Evolutionary conservation across 2,113 vertebrate genomes (phyloP).

Genomic region (Microcebus murinus): DNA sequence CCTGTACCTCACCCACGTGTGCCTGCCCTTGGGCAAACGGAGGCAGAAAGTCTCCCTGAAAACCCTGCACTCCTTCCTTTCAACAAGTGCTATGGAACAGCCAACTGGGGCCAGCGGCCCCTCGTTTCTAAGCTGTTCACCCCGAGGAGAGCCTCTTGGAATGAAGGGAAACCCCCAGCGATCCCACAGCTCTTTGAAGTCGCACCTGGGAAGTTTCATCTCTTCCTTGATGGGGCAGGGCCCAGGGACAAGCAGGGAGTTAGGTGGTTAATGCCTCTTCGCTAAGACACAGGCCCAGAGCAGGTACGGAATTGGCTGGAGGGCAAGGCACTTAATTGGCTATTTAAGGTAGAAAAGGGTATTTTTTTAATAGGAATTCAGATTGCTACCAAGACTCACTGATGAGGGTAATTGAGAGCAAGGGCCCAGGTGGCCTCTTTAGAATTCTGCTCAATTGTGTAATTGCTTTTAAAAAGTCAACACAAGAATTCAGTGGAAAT

Average conservation of each 20-base stretch:
- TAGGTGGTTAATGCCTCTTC: neutral
- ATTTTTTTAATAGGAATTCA: conserved; percentile 30
- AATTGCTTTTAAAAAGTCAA: conserved; percentile 31
- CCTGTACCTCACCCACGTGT: fast-evolving
- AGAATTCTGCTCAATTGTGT: conserved; percentile 2
- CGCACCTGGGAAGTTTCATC: neutral
- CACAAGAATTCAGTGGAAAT: neutral
- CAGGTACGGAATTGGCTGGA: neutral
- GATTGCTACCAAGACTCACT: neutral
- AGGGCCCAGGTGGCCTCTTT: neutral
- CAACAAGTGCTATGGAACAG: neutral
- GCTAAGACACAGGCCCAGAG: neutral
- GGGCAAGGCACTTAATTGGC: conserved; percentile 1
- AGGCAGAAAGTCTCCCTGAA: neutral
- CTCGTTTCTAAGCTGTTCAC: neutral
- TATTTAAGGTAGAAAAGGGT: conserved; percentile 7
- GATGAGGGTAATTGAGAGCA: conserved; percentile 33
- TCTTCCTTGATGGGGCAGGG: neutral
- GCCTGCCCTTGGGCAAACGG: neutral
- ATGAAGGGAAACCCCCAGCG: neutral
- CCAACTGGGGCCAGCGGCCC: neutral
- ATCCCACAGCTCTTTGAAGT: neutral
- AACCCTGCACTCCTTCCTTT: neutral
- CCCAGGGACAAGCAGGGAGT: neutral
- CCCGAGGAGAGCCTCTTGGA: fast-evolving